Conservation (phyloP, 2,113 vertebrate genomes). For the Chrysemys picta region DNA sequence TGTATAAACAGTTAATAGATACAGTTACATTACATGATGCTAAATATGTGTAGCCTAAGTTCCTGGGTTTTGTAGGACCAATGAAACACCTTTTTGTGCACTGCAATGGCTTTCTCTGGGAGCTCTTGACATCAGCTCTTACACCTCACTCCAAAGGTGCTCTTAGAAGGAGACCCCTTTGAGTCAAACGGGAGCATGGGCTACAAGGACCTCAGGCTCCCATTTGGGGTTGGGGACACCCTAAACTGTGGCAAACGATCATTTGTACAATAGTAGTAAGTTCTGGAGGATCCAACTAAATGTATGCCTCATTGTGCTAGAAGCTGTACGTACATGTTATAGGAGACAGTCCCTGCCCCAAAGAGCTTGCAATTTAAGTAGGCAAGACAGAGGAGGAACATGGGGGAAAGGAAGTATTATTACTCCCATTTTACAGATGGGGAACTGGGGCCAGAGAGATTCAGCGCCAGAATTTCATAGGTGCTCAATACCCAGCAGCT, state of each 20-base stretch:
- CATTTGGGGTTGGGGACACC: neutral
- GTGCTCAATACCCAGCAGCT: neutral
- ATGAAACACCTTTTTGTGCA: fast-evolving
- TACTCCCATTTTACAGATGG: neutral
- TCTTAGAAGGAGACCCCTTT: neutral
- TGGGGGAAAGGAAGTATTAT: neutral
- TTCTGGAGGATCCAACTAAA: neutral
- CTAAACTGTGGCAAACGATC: neutral
- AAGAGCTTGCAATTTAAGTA: neutral
- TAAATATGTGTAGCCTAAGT: fast-evolving
- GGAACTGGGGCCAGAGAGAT: neutral
- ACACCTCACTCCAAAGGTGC: neutral
- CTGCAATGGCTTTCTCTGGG: neutral
- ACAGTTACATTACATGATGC: neutral
- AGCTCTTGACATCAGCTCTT: neutral
- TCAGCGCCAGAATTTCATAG: neutral
- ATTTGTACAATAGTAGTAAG: neutral
- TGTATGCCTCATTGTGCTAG: fast-evolving
- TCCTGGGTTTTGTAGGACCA: neutral
- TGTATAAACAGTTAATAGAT: neutral
- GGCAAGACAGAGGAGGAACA: neutral
- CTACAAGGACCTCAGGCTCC: neutral
- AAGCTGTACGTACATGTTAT: too few species aligned
- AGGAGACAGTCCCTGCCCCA: neutral
- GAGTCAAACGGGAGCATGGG: neutral